Evolutionary conservation across 2,888 invertebrate genomes (phyloP), one percentile per base, ranked within the genome.

Genomic region (Drosophila pegasa): DNA sequence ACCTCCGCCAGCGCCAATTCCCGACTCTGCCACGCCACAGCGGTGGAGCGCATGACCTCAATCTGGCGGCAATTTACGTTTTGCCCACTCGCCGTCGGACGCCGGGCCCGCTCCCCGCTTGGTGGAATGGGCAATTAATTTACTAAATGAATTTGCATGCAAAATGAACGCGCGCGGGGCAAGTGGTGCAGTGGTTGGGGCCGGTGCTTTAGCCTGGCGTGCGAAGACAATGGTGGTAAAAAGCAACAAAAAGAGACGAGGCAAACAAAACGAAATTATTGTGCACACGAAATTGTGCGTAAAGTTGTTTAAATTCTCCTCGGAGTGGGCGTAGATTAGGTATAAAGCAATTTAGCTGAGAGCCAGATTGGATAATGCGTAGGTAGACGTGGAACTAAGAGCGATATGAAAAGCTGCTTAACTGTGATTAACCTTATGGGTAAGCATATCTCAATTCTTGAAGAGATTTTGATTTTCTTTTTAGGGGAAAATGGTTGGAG

Each of bases 91-190:
- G 51, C 48, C 48, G 51, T 52, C 48, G 45, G 54, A n/a, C 35
- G 33, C 12, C 14, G 27, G 27, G n/a, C n/a, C 58, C 25, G 16
- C 16, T 25, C 41, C 48, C 40, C 51, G 14, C 12, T 16, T 37
- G 33, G 55, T 73, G 88, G 87, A 86, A 77, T 77, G 83, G 77
- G 69, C 85, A 88, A 85, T 88, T 88, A 85, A 85, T 85, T 88
- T 86, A 77, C 79, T 85, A 88, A 85, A 86, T 85, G 85, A 85
- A 85, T 85, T 85, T 88, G 88, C 88, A 85, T 88, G 80, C 88
- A 55, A 85, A 88, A 82, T 80, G 79, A 74, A 18, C 14, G 14
- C 4, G 10, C 12, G 20, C n/a, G 22, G 55, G 41, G 12, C 31
- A 20, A 20, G 9, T 18, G 29, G 41, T 27, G 41, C 18, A 31